Conservation (phyloP, 1,140 invertebrate species). For the Pseudomyrmex flavicornis region DNA sequence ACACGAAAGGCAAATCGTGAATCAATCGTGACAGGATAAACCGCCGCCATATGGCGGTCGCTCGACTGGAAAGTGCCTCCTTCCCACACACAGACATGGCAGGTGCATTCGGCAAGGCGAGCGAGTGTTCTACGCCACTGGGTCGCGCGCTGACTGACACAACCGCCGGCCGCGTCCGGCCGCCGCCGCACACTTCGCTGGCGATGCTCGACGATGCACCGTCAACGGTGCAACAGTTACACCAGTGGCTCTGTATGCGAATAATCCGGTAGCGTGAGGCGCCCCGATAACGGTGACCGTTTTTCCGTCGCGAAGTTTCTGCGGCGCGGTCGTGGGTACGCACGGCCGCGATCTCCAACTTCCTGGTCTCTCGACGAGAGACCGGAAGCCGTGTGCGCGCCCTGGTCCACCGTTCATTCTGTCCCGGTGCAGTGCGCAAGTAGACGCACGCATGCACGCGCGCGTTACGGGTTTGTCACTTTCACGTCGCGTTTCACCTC, state of each 20-base stretch:
- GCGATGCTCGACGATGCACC: slow-evolving; percentile 27
- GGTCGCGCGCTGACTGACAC: slow-evolving; percentile 41
- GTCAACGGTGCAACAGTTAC: slow-evolving; percentile 29
- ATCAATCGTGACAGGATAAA: slow-evolving; percentile 42
- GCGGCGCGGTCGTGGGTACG: slow-evolving; percentile 14
- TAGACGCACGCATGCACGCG: not conserved
- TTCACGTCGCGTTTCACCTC: slow-evolving; percentile 74
- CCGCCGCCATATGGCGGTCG: slow-evolving; percentile 16
- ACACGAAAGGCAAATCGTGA: not conserved
- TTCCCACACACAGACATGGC: not conserved
- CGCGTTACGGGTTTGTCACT: slow-evolving; percentile 70
- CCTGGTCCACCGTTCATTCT: slow-evolving; percentile 72
- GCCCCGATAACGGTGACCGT: slow-evolving; percentile 64
- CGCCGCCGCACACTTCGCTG: slow-evolving; percentile 7
- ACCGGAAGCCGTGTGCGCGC: slow-evolving; percentile 68
- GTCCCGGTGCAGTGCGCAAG: not conserved
- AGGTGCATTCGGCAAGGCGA: slow-evolving; percentile 45
- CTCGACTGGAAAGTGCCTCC: slow-evolving; percentile 23
- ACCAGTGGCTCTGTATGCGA: slow-evolving; percentile 33
- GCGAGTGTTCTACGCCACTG: slow-evolving; percentile 46
- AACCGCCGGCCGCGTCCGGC: not conserved
- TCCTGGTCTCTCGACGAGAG: slow-evolving; percentile 56
- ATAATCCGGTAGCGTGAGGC: slow-evolving; percentile 12
- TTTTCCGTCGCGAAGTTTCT: slow-evolving; percentile 58
- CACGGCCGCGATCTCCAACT: slow-evolving; percentile 41